Conservation (phyloP, 2,797 vertebrate species). For the Caiman crocodilus region DNA sequence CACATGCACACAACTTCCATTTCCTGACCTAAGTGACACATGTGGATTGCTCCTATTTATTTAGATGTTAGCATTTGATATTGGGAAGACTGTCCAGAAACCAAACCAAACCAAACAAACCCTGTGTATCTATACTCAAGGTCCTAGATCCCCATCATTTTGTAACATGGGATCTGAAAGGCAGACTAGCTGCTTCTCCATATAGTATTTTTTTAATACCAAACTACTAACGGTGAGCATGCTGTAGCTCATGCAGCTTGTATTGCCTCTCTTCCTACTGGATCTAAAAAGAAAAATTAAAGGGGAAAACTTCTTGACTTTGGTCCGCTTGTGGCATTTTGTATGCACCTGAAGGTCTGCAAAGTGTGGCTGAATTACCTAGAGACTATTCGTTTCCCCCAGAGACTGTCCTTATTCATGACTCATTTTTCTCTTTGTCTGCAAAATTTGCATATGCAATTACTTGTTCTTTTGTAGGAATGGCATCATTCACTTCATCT, state of each 20-base stretch:
- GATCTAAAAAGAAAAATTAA: neutral
- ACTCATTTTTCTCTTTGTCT: neutral
- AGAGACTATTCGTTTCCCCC: neutral
- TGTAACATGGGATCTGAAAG: neutral
- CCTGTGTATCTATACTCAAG: neutral
- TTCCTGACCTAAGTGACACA: neutral
- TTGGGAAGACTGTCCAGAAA: neutral
- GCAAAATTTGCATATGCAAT: neutral
- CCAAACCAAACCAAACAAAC: neutral
- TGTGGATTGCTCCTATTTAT: neutral
- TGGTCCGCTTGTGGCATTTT: neutral
- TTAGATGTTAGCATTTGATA: neutral
- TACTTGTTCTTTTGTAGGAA: neutral
- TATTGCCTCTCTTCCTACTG: neutral
- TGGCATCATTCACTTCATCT: rapidly evolving
- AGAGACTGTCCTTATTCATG: neutral
- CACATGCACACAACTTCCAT: too few species aligned
- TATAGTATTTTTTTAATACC: neutral
- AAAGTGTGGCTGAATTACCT: neutral
- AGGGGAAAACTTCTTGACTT: neutral
- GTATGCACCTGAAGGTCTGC: neutral
- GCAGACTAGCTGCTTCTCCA: neutral
- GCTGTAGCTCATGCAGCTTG: neutral
- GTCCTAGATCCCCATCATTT: neutral
- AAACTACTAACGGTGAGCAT: rapidly evolving